phyloP scores from a whole-genome alignment of 1,140 invertebrate genomes.

The Hesperophylax magnus region DNA sequence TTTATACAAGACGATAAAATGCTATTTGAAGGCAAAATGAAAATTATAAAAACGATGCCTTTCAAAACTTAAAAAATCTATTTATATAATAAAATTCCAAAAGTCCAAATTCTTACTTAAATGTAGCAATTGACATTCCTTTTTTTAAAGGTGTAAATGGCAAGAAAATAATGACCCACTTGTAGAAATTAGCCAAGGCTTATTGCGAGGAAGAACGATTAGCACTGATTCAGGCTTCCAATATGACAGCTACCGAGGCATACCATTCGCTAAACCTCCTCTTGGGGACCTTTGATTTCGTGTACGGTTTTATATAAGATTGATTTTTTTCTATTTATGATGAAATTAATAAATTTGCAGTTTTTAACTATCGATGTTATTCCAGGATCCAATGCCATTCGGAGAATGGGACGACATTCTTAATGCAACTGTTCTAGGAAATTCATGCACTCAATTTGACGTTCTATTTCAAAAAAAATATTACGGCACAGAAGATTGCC shows the following conservation, averaged over 20 bases:
- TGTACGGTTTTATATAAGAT: background rate
- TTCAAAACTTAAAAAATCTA: too few relatives aligned
- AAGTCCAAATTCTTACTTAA: too few relatives aligned
- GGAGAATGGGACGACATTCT: slow-evolving; percentile 71
- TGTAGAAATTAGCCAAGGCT: background rate
- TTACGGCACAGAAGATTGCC: slow-evolving; percentile 71
- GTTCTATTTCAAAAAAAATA: background rate
- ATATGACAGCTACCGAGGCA: background rate
- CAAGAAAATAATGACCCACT: background rate
- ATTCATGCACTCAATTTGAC: slow-evolving; percentile 62
- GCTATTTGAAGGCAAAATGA: too few relatives aligned
- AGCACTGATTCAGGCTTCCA: background rate
- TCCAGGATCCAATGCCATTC: slow-evolving; percentile 70
- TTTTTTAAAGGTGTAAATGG: background rate
- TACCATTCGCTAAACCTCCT: too few relatives aligned
- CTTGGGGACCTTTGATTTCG: background rate
- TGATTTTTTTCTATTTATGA: background rate
- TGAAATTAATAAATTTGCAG: background rate
- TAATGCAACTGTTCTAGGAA: slow-evolving; percentile 69
- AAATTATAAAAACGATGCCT: too few relatives aligned
- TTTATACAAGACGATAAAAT: too few relatives aligned
- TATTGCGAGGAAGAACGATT: background rate
- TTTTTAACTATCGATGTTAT: background rate
- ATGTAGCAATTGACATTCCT: too few relatives aligned
- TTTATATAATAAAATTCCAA: too few relatives aligned